Evolutionary conservation across 1,140 invertebrate genomes (phyloP), one percentile per base, ranked within the genome.

Genomic region (Ephestia elutella): DNA sequence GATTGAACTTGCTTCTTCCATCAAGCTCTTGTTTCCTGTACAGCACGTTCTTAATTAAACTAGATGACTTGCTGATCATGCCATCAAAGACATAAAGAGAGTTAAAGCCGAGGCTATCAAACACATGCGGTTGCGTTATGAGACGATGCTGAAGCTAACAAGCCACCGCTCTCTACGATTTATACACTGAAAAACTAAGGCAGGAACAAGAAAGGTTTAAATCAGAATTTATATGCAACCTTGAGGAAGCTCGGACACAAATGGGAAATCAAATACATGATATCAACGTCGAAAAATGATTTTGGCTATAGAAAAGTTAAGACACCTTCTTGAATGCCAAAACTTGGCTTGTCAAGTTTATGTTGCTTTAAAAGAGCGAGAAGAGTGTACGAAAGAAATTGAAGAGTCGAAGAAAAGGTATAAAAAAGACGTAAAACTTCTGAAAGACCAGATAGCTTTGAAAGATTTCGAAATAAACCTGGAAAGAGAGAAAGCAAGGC

Each of bases 331-430:
- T 8, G 71, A 86, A 65, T 82, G 75, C 59, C 76, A 82, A 58
- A 87, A 81, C 48, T 60, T 87, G 20, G 82, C 82, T 21, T 87
- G 85, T 65, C 80, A 82, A 73, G 71, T 86, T 11, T 87, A 87
- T 49, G 79, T 87, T 5, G 79, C 82, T 8, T 51, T 86, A 18
- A 86, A 83, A 65, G 85, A 87, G 67, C 68, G 71, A 62, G 73
- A 82, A 32, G 75, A 70, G 54, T 79, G 75, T 53, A 48, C 66
- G 50, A 75, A 75, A 63, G 71, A 79, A 68, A 69, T 75, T 7
- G 63, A 76, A 18, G 15, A 59, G 44, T 62, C 68, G 0, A 67
- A 77, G 66, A 56, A 75, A 19, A 62, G 78, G 55, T 80, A 86
- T 49, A 57, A 73, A n/a, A 82, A 82, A 66, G 65, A 68, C 64